Percentiles rank a stretch among this genome's conserved stretches.
phyloP scores from a whole-genome alignment of 1,140 invertebrate species.

The Lucilia sericata region DNA sequence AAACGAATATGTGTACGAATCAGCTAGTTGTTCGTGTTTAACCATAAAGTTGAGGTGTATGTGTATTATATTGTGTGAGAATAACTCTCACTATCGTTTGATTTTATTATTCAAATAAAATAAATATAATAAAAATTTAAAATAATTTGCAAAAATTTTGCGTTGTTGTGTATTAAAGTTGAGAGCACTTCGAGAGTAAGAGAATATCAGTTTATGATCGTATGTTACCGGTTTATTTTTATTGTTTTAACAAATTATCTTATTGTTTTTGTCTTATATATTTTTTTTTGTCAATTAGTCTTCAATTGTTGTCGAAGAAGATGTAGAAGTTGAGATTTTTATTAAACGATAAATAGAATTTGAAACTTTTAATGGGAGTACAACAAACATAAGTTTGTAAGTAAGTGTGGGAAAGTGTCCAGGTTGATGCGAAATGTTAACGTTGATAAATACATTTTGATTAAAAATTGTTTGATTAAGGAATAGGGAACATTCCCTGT shows the following conservation, averaged over 20 bases:
- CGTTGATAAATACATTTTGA: too few relatives aligned
- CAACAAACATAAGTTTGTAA: too few relatives aligned
- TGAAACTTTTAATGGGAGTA: not conserved
- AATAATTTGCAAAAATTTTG: too few relatives aligned
- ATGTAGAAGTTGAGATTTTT: constrained; percentile 11
- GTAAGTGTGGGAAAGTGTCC: not conserved
- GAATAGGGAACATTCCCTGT: too few relatives aligned
- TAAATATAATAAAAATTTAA: not conserved
- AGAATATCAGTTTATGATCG: not conserved
- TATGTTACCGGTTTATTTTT: constrained; percentile 27
- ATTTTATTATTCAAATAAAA: not conserved
- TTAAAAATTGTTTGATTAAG: too few relatives aligned
- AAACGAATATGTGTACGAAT: too few relatives aligned
- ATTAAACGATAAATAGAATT: not conserved
- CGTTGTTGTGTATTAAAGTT: too few relatives aligned
- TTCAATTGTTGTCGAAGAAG: constrained; percentile 4
- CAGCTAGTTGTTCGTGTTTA: not conserved
- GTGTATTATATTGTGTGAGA: constrained; percentile 15
- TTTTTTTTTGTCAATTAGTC: not conserved
- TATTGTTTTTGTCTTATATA: not conserved
- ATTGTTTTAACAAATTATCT: not conserved
- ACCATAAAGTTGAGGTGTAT: not conserved
- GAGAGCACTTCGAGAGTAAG: not conserved
- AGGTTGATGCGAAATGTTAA: not conserved
- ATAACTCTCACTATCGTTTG: constrained; percentile 42